A percentile compares a stretch with the other conserved stretches of the same genome.
These are phyloP conservation scores for Caenorhabditis angaria DNA, from an alignment of 2,888 invertebrate species.

Conservation along the genomic window DNA sequence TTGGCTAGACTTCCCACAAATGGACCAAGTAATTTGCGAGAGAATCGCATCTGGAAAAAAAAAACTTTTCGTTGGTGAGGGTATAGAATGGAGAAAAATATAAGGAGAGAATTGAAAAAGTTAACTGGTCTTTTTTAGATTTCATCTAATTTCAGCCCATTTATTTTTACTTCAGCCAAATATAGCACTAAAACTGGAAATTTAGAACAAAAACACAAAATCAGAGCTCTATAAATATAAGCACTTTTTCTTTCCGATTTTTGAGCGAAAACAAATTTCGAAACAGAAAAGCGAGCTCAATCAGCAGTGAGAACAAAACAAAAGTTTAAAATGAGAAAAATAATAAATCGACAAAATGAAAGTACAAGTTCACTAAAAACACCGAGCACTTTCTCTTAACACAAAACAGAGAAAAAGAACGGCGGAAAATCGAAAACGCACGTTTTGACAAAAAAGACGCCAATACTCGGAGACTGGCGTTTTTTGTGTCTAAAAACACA, in stretches of 20 bases:
- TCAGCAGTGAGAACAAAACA: background rate
- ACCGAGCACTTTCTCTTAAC: background rate
- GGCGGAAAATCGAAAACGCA: conserved; percentile 2
- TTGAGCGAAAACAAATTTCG: too few species aligned
- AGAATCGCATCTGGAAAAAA: conserved; percentile 57
- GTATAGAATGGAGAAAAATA: background rate
- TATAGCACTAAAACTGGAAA: too few species aligned
- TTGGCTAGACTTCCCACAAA: conserved; percentile 65
- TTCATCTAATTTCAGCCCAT: too few species aligned
- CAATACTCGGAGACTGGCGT: background rate
- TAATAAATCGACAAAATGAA: background rate
- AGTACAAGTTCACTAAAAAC: background rate
- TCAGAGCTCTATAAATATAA: too few species aligned
- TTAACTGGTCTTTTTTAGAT: too few species aligned
- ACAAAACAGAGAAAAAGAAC: too few species aligned
- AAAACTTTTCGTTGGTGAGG: too few species aligned
- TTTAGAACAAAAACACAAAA: too few species aligned
- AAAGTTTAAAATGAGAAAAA: background rate
- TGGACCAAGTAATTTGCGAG: conserved; percentile 60
- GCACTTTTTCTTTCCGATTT: too few species aligned
- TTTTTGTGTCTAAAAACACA: background rate
- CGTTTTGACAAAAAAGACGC: background rate
- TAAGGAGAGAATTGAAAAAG: too few species aligned
- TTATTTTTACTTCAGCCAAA: background rate
- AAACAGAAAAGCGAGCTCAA: background rate